Base-by-base conservation (phyloP, 2,888 invertebrate genomes). In the Pristionchus maxplancki region DNA sequence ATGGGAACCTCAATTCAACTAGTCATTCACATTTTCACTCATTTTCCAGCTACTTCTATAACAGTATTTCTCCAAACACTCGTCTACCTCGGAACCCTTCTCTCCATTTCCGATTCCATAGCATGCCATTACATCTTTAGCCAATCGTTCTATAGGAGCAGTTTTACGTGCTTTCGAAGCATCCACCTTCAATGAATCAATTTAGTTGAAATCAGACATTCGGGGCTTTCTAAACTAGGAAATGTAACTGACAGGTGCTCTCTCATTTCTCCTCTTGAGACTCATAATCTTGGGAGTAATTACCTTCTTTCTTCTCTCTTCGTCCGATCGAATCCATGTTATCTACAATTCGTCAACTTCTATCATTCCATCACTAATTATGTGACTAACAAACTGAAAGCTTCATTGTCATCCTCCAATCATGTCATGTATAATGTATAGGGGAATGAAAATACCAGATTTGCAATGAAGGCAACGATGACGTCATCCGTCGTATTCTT, bases 141-240 rank as follows among this genome's bases (percentile, higher is more conserved):
- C 82, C 85, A 86, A 50, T 44, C 81, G 48, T 20, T 89, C 78
- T 44, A 90, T 90, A 2, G 87, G 89, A 9, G 88, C 89, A 8
- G 89, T 28, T 48, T 89, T 89, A 13, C 83, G 88, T 8, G 89
- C 88, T n/a, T 84, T 88, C 34, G 89, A 90, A 1, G 88, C 87
- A 81, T 90, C 90, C 31, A 89, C 82, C 89, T 89, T n/a, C 8
- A 81, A 62, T 50, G 11, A n/a, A 20, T 20, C 17, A 82, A 50
- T 50, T 34, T 11, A 44, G 11, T 44, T n/a, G n/a, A n/a, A n/a
- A 11, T 40, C 20, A 82, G 40, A 8, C 5, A 62, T 28, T 34
- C 20, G 44, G 17, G 58, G 44, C 24, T 78, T 15, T 11, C 78
- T 2, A 31, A 6, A 78, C 11, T 24, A 78, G 40, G 40, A 37